Evolutionary conservation across 2,797 vertebrate species (phyloP), one percentile per base, ranked within the genome.

Genomic region (Anguilla marmorata): DNA sequence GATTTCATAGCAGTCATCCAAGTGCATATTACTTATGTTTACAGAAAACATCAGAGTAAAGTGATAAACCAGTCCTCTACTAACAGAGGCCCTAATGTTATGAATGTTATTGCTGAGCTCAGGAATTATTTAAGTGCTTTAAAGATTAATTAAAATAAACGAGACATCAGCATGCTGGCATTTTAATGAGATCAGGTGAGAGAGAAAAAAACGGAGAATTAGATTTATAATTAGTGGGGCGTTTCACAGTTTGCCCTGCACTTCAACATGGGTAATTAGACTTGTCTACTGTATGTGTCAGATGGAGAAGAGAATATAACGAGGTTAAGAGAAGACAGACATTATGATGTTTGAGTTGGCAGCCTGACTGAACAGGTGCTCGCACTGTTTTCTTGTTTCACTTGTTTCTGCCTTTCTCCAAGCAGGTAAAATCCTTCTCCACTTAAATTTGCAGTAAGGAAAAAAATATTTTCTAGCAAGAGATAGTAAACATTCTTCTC

Each of bases 171-270:
- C 52, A 84, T 33, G 45, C 50, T 84, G 24, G 83, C 50, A 84
- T 84, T 84, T 84, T 84, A 54, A 82, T 82, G 79, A 82, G 79
- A 82, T 82, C 79, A 82, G 79, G 79, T 82, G 45, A 82, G 41
- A 82, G 74, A 30, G 41, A 45, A 82, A 84, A 58, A 83, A 83
- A 50, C 9, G n/a, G 50, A 54, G n/a, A 84, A 56, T 84, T 84
- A 84, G 21, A 84, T 56, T 54, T 54, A 56, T 84, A 58, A 84
- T 84, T 84, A 84, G 52, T 84, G 83, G 83, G 83, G 83, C 21
- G 83, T 84, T 33, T 84, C 52, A 82, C 50, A 84, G 50, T 84
- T 84, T 84, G 50, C 50, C 83, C 50, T 56, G 50, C 52, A 52
- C 83, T 50, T 84, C 52, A 56, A 27, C 27, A 54, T 84, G 50